Evolutionary conservation across 2,113 vertebrate genomes (phyloP).

Genomic region (Okapia johnstoni): DNA sequence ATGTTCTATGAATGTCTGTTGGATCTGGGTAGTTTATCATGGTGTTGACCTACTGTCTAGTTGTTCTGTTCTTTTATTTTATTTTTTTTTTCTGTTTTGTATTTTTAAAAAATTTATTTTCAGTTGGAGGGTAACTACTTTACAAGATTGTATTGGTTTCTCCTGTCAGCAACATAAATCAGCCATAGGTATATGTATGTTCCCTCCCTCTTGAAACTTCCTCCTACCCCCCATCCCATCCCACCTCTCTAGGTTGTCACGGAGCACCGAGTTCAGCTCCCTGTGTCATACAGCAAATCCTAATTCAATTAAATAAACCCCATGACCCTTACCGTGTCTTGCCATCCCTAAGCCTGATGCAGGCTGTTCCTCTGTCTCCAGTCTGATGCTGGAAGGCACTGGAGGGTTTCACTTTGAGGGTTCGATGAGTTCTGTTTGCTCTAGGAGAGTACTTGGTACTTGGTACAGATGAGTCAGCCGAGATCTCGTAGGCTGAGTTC

Average conservation of each 20-base stretch:
- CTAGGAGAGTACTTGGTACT: not conserved
- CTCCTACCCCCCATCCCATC: not conserved
- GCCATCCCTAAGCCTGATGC: not conserved
- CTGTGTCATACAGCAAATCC: not conserved
- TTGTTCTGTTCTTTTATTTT: not conserved
- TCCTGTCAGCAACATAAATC: not conserved
- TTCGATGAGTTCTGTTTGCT: not conserved
- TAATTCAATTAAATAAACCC: not conserved
- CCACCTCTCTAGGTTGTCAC: not conserved
- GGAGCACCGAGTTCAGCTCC: not conserved
- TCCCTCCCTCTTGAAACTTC: not conserved
- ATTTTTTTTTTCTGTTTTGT: not conserved
- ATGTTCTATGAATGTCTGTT: not conserved
- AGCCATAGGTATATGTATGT: not conserved
- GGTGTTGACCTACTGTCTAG: not conserved
- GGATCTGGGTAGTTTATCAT: not conserved
- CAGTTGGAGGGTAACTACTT: not conserved
- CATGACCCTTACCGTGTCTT: not conserved
- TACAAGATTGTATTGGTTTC: not conserved
- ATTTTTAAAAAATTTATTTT: not conserved
- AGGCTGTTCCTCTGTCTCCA: not conserved
- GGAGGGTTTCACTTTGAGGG: not conserved
- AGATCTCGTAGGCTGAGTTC: not conserved
- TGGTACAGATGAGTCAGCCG: not conserved
- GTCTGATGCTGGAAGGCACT: not conserved